Evolutionary conservation across 2,888 invertebrate species (phyloP), one percentile per base, ranked within the genome.

Genomic region (Frankliniella intonsa): DNA sequence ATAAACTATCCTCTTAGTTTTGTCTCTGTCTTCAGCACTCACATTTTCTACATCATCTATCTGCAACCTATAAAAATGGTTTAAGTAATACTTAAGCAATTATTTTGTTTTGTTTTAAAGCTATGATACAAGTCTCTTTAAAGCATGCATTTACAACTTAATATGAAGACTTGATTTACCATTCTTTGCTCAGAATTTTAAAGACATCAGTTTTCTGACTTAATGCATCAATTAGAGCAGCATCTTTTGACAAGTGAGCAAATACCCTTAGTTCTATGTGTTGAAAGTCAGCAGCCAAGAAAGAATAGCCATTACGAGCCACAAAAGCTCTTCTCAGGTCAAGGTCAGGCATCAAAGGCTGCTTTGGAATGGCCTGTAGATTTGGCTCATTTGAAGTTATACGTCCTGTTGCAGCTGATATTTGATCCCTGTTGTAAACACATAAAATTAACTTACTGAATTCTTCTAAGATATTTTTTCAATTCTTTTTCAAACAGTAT

Each of bases 241-340:
- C 69, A 86, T 90, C 90, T 79, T 85, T 86, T 27, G 90, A 88
- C 69, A 86, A 86, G 85, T 87, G 87, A 83, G 90, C 90, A 85
- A 89, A 88, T 86, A 90, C 88, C 84, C 90, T 87, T 84, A 90
- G 89, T 87, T 90, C 90, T 83, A 89, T 87, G 85, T 90, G 90
- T 84, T 86, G 85, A 87, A 90, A 90, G 87, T 90, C 90, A 0
- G 89, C 90, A 76, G 89, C 88, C 83, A 90, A 83, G 82, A 90
- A 86, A 65, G 76, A 27, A 84, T 83, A 83, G 0, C 88, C 88
- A 0, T 83, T 84, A 0, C 89, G 86, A 0, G 88, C 82, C 50
- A 85, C 84, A 87, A 89, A 90, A 83, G 88, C 86, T 14, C 87
- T 87, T 0, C 90, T 88, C 84, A 90, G 87, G 82, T 88, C 84